phyloP scores from a whole-genome alignment of 2,888 invertebrate genomes.

The Marronus borbonicus region DNA sequence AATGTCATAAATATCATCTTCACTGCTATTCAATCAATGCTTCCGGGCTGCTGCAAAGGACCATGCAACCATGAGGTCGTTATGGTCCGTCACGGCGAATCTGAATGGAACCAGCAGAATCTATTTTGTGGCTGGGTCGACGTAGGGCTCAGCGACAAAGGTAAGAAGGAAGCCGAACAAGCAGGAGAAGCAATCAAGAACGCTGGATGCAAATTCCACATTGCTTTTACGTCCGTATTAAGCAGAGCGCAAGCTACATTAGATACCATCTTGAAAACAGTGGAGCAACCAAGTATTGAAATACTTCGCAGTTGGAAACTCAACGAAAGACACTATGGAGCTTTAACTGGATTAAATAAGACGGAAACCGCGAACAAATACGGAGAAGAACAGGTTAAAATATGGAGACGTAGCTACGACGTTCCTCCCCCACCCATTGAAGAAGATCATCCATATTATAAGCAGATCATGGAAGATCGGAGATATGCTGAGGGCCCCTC shows the following conservation, averaged over 20 bases:
- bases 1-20: too few species aligned
- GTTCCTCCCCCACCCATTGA: constrained; percentile 88
- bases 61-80: constrained; percentile 54
- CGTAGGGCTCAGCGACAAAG: constrained; percentile 71
- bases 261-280: constrained; percentile 77
- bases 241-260: constrained; percentile 85
- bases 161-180: constrained; percentile 77
- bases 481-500: constrained; percentile 81
- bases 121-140: constrained; percentile 69
- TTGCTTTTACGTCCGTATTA: constrained; percentile 86
- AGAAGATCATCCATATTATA: constrained; percentile 81
- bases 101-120: constrained; percentile 68
- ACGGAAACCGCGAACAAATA: constrained; percentile 88
- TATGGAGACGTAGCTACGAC: constrained; percentile 90
- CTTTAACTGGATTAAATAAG: constrained; percentile 88
- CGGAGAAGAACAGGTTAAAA: constrained; percentile 87
- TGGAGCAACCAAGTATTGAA: constrained; percentile 78
- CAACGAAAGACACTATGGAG: constrained; percentile 91
- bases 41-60: background rate
- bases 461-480: constrained; percentile 82
- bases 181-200: constrained; percentile 84
- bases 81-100: constrained; percentile 69
- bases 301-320: constrained; percentile 85
- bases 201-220: constrained; percentile 81
- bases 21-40: too few species aligned